Percentiles rank a stretch among this genome's conserved stretches.
Conservation (phyloP, 2,888 invertebrate genomes). For the Sinodicranocentrus sp. region DNA sequence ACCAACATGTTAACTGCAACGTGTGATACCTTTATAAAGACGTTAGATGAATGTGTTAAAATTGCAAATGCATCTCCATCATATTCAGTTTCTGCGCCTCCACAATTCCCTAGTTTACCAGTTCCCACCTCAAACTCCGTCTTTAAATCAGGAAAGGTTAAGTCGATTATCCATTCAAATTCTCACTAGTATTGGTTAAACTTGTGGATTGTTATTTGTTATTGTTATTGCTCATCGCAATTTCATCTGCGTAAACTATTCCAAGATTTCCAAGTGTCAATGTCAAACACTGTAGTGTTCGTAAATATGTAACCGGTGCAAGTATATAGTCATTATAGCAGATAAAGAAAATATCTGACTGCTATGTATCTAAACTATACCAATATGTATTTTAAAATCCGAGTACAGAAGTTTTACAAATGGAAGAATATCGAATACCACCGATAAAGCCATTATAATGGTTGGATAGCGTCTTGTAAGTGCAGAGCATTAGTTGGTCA, state of each 20-base stretch:
- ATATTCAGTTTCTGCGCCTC: conserved; percentile 58
- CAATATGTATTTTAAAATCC: too few species aligned
- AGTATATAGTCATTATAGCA: too few species aligned
- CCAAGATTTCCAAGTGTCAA: not conserved
- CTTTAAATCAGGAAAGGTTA: conserved; percentile 56
- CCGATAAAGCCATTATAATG: too few species aligned
- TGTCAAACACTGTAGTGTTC: not conserved
- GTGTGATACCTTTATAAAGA: conserved; percentile 90
- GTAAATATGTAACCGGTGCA: not conserved
- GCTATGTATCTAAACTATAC: too few species aligned
- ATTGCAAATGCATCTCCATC: conserved; percentile 74
- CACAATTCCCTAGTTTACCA: conserved; percentile 60
- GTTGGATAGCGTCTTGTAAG: too few species aligned
- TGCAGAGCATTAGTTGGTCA: too few species aligned
- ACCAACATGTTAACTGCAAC: conserved; percentile 87
- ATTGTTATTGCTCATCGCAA: not conserved
- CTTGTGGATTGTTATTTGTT: not conserved
- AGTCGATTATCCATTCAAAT: conserved; percentile 73
- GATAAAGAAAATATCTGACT: too few species aligned
- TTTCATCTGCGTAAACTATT: too few species aligned
- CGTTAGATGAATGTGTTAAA: conserved; percentile 89
- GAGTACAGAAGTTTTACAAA: too few species aligned
- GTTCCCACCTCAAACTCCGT: conserved; percentile 61
- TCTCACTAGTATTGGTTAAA: conserved; percentile 49
- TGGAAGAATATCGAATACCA: too few species aligned